Evolutionary conservation across 2,797 vertebrate genomes (phyloP).

Genomic region (Sorex maritimensis): DNA sequence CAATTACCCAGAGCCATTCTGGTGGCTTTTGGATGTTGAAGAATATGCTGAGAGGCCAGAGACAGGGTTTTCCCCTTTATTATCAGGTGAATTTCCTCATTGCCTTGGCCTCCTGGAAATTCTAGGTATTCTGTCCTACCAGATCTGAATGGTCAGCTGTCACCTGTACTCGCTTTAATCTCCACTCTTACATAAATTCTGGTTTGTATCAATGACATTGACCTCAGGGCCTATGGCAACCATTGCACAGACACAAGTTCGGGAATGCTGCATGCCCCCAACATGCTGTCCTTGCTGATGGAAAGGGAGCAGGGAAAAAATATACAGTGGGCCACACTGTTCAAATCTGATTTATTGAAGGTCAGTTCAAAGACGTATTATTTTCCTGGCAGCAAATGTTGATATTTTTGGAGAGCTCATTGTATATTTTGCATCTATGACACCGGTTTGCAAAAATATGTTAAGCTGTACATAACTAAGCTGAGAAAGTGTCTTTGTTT

Average conservation of each 20-base stretch:
- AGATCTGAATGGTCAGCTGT: not conserved
- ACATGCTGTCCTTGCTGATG: not conserved
- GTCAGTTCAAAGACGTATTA: not conserved
- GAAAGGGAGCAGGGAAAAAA: conserved; percentile 57
- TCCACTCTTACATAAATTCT: conserved; percentile 47
- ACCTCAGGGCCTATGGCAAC: not conserved
- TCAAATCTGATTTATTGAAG: not conserved
- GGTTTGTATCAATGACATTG: conserved; percentile 34
- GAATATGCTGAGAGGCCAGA: not conserved
- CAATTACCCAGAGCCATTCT: not conserved
- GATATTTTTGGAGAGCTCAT: conserved; percentile 48
- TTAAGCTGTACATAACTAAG: conserved; percentile 86
- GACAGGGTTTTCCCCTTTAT: not conserved
- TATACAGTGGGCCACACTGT: not conserved
- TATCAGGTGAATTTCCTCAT: not conserved
- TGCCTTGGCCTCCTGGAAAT: not conserved
- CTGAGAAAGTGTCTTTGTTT: conserved; percentile 87
- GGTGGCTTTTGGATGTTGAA: not conserved
- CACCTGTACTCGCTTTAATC: conserved; percentile 52
- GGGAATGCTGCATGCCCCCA: conserved; percentile 33
- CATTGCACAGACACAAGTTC: not conserved
- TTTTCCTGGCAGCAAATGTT: conserved; percentile 13
- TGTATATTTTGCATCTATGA: conserved; percentile 82
- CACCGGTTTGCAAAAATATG: conserved; percentile 78
- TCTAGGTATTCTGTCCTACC: conserved; percentile 8